A percentile compares a stretch with the other conserved stretches of the same genome.
Conservation (phyloP, 2,888 invertebrate genomes). For the Lampropteryx suffumata region DNA sequence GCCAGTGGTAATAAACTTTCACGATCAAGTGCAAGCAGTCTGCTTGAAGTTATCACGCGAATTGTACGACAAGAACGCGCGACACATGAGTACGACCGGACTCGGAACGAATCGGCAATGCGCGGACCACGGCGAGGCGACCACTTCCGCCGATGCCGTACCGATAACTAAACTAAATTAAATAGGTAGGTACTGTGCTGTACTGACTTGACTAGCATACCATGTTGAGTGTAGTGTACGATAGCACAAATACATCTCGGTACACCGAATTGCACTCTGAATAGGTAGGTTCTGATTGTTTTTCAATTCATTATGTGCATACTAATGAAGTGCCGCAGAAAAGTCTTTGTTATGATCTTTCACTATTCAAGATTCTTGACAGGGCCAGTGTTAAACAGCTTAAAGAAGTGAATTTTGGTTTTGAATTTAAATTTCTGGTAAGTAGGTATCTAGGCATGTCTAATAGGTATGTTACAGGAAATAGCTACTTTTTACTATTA, state of each 20-base stretch:
- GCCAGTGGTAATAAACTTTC: conserved; percentile 77
- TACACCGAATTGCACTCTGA: conserved; percentile 36
- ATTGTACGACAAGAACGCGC: conserved; percentile 46
- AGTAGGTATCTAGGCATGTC: neutral
- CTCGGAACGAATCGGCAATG: conserved; percentile 42
- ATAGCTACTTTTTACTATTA: too few relatives aligned
- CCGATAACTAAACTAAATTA: conserved; percentile 56
- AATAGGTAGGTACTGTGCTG: too few relatives aligned
- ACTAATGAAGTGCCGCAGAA: conserved; percentile 6
- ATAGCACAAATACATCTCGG: conserved; percentile 36
- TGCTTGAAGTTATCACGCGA: conserved; percentile 60
- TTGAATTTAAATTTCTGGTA: neutral
- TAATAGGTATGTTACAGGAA: too few relatives aligned
- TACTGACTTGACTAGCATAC: conserved; percentile 7
- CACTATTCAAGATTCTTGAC: conserved; percentile 8
- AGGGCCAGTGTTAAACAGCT: neutral
- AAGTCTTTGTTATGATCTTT: conserved; percentile 7
- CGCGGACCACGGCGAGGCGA: conserved; percentile 41
- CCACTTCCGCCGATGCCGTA: conserved; percentile 67
- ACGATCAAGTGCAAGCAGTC: conserved; percentile 74
- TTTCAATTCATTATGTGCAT: conserved; percentile 15
- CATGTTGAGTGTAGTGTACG: conserved; percentile 30
- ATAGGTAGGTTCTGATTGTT: neutral
- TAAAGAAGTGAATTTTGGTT: neutral
- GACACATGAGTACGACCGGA: conserved; percentile 49